phyloP scores from a whole-genome alignment of 2,888 invertebrate genomes.

The Melinaea menophilus region DNA sequence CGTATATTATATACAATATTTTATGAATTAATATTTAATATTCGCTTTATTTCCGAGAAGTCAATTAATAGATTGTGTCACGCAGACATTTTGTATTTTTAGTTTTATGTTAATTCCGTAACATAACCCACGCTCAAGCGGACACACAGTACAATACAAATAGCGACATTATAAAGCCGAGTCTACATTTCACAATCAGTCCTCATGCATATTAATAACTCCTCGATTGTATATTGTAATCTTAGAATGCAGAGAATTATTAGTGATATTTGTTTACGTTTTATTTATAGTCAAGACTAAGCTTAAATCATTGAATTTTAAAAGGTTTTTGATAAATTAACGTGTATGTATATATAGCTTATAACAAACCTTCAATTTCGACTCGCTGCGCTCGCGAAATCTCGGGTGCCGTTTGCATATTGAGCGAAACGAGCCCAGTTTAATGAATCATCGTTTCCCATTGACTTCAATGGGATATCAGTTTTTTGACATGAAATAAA shows the following conservation, averaged over 20 bases:
- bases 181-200: slow-evolving; percentile 33
- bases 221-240: slow-evolving; percentile 23
- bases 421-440: too few relatives aligned
- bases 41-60: not conserved
- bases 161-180: slow-evolving; percentile 22
- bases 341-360: slow-evolving; percentile 7
- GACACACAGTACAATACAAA: slow-evolving; percentile 10
- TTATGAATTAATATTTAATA: too few relatives aligned
- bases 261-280: slow-evolving; percentile 23
- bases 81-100: not conserved
- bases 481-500: too few relatives aligned
- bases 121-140: slow-evolving; percentile 1
- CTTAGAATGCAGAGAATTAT: slow-evolving; percentile 22
- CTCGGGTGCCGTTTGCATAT: too few relatives aligned
- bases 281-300: slow-evolving; percentile 15
- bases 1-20: too few relatives aligned
- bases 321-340: slow-evolving; percentile 21
- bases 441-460: too few relatives aligned
- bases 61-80: slow-evolving; percentile 1
- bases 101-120: slow-evolving; percentile 5
- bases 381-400: too few relatives aligned
- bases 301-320: slow-evolving; percentile 12
- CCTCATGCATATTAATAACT: slow-evolving; percentile 32
- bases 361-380: not conserved
- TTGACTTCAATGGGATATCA: too few relatives aligned